phyloP scores from a whole-genome alignment of 2,888 invertebrate genomes.

The Prosopocoilus inquinatus region DNA sequence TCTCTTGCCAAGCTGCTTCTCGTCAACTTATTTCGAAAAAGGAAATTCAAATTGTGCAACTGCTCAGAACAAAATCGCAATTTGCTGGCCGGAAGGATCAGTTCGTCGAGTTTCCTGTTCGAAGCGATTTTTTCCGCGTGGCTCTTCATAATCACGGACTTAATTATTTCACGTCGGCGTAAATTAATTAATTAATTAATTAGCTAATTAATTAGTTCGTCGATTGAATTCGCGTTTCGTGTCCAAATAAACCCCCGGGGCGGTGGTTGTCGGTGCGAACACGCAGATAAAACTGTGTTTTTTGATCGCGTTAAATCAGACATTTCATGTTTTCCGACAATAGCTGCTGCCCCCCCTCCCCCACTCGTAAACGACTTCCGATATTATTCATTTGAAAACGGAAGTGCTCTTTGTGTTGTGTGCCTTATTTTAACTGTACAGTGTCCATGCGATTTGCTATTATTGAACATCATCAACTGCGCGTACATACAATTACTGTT shows the following conservation, averaged over 20 bases:
- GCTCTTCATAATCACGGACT: neutral
- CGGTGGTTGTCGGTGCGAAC: conserved; percentile 7
- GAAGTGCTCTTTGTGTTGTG: conserved; percentile 37
- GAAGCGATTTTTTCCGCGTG: conserved; percentile 1
- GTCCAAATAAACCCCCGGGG: no score
- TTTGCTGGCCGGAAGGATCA: conserved; percentile 52
- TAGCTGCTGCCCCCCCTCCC: conserved; percentile 36
- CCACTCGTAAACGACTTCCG: conserved; percentile 37
- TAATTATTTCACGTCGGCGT: neutral
- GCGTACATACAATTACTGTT: no score
- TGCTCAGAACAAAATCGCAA: conserved; percentile 53
- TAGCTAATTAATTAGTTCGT: no score
- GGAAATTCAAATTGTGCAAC: conserved; percentile 53
- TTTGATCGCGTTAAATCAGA: conserved; percentile 27
- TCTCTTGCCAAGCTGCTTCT: conserved; percentile 17
- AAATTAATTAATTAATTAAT: neutral
- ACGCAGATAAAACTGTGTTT: conserved; percentile 13
- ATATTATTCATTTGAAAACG: conserved; percentile 35
- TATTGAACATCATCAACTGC: no score
- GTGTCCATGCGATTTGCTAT: neutral
- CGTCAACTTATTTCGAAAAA: conserved; percentile 43
- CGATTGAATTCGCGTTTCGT: no score
- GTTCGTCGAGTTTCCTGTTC: conserved; percentile 43
- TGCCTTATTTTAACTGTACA: conserved; percentile 7
- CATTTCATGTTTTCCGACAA: conserved; percentile 41